Evolutionary conservation across 2,888 invertebrate species (phyloP).

Genomic region (Cantharis lateralis): DNA sequence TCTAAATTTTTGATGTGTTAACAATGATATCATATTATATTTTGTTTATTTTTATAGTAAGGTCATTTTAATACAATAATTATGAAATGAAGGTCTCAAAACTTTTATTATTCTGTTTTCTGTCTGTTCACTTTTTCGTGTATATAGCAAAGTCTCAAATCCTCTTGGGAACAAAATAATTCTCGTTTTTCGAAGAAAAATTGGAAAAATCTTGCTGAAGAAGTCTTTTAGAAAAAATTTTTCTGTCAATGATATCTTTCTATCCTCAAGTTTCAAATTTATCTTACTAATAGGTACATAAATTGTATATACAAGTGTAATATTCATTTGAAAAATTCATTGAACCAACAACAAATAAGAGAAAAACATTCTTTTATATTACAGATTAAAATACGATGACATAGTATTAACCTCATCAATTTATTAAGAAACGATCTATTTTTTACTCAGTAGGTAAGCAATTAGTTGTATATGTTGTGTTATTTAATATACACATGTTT

Average conservation of each 20-base stretch:
- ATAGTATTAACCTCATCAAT: not conserved
- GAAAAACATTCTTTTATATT: not conserved
- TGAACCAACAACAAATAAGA: not conserved
- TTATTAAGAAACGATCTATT: not conserved
- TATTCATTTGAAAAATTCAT: not conserved
- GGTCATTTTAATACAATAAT: not conserved
- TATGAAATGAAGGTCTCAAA: not conserved
- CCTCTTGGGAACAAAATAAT: not conserved
- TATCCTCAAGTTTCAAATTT: too few species aligned
- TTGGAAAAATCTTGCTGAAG: too few species aligned
- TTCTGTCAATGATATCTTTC: too few species aligned
- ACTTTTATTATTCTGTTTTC: not conserved
- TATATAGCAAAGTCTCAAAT: not conserved
- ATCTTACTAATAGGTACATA: too few species aligned
- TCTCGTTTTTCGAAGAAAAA: too few species aligned
- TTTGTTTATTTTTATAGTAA: slow-evolving; percentile 1
- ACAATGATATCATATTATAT: slow-evolving; percentile 6
- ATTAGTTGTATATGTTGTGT: not conserved
- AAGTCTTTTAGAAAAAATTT: too few species aligned
- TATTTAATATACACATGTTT: not conserved
- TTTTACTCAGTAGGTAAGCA: not conserved
- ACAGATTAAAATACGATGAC: not conserved
- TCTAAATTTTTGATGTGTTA: not conserved
- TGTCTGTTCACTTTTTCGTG: not conserved
- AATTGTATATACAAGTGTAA: too few species aligned